phyloP scores from a whole-genome alignment of 2,888 invertebrate species.

The Rhorus exstirpatorius region DNA sequence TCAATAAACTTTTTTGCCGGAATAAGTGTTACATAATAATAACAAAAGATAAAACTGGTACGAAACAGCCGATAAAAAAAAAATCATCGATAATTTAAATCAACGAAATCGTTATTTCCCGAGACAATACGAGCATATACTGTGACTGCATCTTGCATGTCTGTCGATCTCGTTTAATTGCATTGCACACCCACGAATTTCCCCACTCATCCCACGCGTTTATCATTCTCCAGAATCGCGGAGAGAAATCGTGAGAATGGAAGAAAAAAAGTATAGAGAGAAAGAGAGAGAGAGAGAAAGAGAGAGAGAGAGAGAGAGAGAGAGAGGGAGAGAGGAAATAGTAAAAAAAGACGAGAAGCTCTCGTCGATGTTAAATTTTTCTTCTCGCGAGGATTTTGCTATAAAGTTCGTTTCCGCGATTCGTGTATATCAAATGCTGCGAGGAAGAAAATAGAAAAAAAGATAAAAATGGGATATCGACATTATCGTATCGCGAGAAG shows the following conservation, averaged over 20 bases:
- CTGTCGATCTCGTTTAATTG: constrained; percentile 63
- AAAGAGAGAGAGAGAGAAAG: constrained; percentile 1
- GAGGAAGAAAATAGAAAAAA: constrained; percentile 30
- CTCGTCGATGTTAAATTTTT: constrained; percentile 32
- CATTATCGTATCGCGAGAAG: constrained; percentile 21
- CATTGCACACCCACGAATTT: constrained; percentile 43
- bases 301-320: too few relatives aligned
- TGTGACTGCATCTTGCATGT: constrained; percentile 1
- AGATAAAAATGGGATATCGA: constrained; percentile 22
- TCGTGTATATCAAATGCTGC: constrained; percentile 52
- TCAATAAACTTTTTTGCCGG: too few relatives aligned
- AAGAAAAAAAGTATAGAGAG: too few relatives aligned
- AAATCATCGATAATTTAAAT: too few relatives aligned
- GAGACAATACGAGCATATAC: too few relatives aligned
- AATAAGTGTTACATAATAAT: too few relatives aligned
- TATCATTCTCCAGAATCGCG: constrained; percentile 38
- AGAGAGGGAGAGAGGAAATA: too few relatives aligned
- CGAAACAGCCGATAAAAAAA: too few relatives aligned
- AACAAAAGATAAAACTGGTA: too few relatives aligned
- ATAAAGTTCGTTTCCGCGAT: constrained; percentile 26
- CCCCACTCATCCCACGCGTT: constrained; percentile 48
- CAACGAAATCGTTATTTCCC: too few relatives aligned
- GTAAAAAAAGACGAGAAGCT: constrained; percentile 1
- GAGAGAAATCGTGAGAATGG: constrained; percentile 38
- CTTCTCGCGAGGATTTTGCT: constrained; percentile 35